Percentiles rank a stretch among this genome's conserved stretches.
These are phyloP conservation scores for Nudaria mundana DNA, from an alignment of 2,888 invertebrate species.

Conservation along the genomic window DNA sequence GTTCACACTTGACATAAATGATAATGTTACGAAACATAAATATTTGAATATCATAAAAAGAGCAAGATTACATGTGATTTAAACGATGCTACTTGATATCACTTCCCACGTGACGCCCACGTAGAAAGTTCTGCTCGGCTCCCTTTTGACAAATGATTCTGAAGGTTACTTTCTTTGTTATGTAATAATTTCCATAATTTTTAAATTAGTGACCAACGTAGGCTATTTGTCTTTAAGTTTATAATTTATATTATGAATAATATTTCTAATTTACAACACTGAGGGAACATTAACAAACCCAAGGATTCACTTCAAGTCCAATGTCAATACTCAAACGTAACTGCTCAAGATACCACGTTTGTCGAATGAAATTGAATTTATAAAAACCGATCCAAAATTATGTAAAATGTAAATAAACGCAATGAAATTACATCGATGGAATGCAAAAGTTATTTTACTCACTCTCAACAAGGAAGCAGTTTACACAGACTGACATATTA, in stretches of 20 bases:
- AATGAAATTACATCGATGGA: constrained; percentile 26
- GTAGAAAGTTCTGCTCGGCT: constrained; percentile 25
- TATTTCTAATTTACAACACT: not conserved
- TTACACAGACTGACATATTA: constrained; percentile 3
- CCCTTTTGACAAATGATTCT: constrained; percentile 29
- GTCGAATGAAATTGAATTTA: constrained; percentile 7
- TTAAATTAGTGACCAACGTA: constrained; percentile 3
- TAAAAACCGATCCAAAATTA: constrained; percentile 16
- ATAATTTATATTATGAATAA: not conserved
- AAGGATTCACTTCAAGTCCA: no score
- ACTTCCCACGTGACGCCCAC: constrained; percentile 29
- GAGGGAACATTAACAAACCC: not conserved
- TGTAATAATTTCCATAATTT: constrained; percentile 10
- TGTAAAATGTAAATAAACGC: constrained; percentile 25
- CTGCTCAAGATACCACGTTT: no score
- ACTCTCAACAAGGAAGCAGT: constrained; percentile 1
- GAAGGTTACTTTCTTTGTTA: constrained; percentile 21
- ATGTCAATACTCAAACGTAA: no score
- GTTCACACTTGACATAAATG: constrained; percentile 4
- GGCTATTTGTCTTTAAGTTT: not conserved
- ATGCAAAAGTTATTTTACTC: constrained; percentile 17
- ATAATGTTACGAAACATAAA: constrained; percentile 42
- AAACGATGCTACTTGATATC: constrained; percentile 35
- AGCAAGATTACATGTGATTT: constrained; percentile 30
- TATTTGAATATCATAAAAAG: constrained; percentile 32